Base-by-base conservation (phyloP, 2,797 vertebrate species). In the Falco berigora region DNA sequence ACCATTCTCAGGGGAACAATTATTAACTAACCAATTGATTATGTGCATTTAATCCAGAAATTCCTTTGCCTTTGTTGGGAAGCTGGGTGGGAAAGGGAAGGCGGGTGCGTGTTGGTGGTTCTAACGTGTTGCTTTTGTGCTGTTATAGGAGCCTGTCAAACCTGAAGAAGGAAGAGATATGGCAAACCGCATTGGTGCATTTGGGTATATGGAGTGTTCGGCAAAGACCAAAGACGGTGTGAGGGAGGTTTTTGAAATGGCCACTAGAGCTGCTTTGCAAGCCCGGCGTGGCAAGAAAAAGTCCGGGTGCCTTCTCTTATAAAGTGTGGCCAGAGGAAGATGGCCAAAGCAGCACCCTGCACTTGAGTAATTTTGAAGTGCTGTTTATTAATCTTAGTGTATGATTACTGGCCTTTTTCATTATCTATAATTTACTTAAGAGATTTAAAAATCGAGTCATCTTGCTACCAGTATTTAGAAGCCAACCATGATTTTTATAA, bases 151-250 rank as follows among this genome's bases (percentile, higher is more conserved):
- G 97, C 99, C 99, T 14, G 99, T 99, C 69, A 99, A 99, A 96
- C 98, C 98, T 2, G 99, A 99, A 96, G 99, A 99, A 96, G 99
- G 99, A 71, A 98, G 99, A 96, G 99, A 99, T 86, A 99, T 99
- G 99, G 99, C 99, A 36, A 98, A 99, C 87, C 98, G 99, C 90
- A 99, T 99, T 36, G 98, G 98, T 42, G 99, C 99, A 47, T 99
- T 99, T 53, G 99, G 99, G 78, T 99, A 99, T 96, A 99, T 99
- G 99, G 99, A 99, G 97, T 99, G 99, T 97, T 99, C 99, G 30
- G 99, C 99, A 82, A 99, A 99, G 98, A 99, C 99, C 93, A 99
- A 99, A 98, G 99, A 99, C 46, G 99, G 99, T 42, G 99, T 99
- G 94, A 98, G 99, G 97, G 99, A 99, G 98, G 99, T 99, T 97